These are phyloP conservation scores for Macrophya alboannulata DNA, from an alignment of 2,888 invertebrate species.

Conservation along the genomic window DNA sequence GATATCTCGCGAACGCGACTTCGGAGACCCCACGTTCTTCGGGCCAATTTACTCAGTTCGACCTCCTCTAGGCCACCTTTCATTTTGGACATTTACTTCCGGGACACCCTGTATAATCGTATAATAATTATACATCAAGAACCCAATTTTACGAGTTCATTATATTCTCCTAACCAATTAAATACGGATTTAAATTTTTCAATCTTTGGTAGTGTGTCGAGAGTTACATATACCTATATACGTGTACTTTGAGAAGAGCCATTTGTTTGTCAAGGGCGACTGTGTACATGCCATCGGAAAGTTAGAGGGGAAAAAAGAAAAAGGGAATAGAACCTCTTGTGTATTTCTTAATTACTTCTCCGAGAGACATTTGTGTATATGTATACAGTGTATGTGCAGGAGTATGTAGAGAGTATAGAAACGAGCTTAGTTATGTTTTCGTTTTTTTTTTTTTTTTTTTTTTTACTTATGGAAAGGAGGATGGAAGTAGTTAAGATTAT, in stretches of 20 bases:
- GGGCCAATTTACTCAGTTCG: too few relatives aligned
- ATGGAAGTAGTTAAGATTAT: slow-evolving; percentile 49
- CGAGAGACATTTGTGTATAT: background rate
- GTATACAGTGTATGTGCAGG: background rate
- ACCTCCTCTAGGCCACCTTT: too few relatives aligned
- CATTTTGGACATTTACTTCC: too few relatives aligned
- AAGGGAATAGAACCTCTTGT: background rate
- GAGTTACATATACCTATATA: background rate
- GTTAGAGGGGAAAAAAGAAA: background rate
- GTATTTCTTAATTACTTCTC: slow-evolving; percentile 45
- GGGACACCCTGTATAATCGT: too few relatives aligned
- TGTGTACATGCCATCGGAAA: background rate
- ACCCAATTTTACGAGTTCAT: background rate
- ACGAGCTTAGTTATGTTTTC: slow-evolving; percentile 31
- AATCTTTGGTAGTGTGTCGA: background rate
- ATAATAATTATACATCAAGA: background rate
- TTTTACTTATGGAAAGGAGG: slow-evolving; percentile 43
- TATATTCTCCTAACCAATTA: background rate
- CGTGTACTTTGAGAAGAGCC: background rate
- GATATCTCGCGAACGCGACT: too few relatives aligned
- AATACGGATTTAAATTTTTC: background rate
- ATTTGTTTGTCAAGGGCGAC: slow-evolving; percentile 30
- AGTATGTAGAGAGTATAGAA: background rate
- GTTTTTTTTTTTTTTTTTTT: too few relatives aligned
- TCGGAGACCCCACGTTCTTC: too few relatives aligned